Percentiles rank a stretch among this genome's conserved stretches.
These are phyloP conservation scores for Xiphias gladius DNA, from an alignment of 2,113 vertebrate species.

Conservation along the genomic window DNA sequence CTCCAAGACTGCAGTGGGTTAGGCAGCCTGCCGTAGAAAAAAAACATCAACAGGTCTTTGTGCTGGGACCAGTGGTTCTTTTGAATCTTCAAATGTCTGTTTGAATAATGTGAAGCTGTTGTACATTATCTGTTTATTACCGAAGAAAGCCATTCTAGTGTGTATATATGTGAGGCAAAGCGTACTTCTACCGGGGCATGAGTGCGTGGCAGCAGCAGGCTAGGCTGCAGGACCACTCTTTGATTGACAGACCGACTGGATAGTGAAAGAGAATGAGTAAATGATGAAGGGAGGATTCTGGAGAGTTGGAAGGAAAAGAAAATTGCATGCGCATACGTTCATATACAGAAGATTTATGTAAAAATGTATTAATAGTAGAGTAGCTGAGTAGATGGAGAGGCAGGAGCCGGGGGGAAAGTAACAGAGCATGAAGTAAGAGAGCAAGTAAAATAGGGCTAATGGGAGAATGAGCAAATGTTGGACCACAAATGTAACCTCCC, in stretches of 20 bases:
- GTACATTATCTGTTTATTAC: no score
- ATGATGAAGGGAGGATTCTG: neutral
- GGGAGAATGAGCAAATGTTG: neutral
- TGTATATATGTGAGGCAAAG: no score
- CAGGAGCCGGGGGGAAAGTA: neutral
- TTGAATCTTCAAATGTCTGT: neutral
- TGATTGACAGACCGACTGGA: neutral
- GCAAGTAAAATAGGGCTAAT: neutral
- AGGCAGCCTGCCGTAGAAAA: neutral
- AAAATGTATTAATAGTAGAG: neutral
- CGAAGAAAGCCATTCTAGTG: no score
- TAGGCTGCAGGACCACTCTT: neutral
- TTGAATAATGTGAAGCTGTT: neutral
- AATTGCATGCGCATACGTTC: no score
- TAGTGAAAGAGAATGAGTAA: neutral
- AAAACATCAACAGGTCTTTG: slow-evolving; percentile 9
- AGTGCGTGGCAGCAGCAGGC: neutral
- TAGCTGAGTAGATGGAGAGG: neutral
- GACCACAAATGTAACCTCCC: neutral
- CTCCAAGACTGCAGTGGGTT: neutral
- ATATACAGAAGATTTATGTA: neutral
- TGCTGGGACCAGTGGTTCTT: neutral
- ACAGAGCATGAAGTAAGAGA: neutral
- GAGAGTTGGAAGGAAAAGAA: neutral
- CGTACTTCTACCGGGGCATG: no score